Evolutionary conservation across 2,888 invertebrate genomes (phyloP).

Genomic region (Synanthedon myopaeformis): DNA sequence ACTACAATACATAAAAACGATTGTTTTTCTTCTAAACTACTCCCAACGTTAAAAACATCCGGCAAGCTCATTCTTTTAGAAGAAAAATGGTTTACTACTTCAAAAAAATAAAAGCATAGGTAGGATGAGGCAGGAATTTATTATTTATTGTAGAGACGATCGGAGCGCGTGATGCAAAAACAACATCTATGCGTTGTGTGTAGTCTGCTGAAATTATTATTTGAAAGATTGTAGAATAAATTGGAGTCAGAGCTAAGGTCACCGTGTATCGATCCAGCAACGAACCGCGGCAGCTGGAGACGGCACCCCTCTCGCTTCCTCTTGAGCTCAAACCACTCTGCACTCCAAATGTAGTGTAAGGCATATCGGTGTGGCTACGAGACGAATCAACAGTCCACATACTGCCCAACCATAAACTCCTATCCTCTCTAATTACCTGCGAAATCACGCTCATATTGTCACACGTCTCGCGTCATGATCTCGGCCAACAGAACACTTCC

Average conservation of each 20-base stretch:
- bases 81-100: no score
- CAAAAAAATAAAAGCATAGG: no score
- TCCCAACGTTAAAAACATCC: no score
- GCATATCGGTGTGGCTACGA: background rate
- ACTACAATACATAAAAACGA: no score
- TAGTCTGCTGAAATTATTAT: no score
- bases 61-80: no score
- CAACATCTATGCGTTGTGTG: no score
- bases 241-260: conserved; percentile 44
- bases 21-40: no score
- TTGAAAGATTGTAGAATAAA: conserved; percentile 9
- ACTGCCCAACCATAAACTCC: background rate
- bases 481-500: background rate
- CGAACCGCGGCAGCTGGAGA: conserved; percentile 38
- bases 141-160: no score
- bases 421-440: background rate
- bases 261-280: conserved; percentile 44
- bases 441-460: background rate
- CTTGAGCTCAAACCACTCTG: conserved; percentile 9
- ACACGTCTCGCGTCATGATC: no score
- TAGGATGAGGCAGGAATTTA: no score
- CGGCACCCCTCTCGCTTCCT: conserved; percentile 28
- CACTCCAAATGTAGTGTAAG: conserved; percentile 3
- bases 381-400: background rate
- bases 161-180: no score